Evolutionary conservation across 2,113 vertebrate species (phyloP).

Genomic region (Centropus bengalensis): DNA sequence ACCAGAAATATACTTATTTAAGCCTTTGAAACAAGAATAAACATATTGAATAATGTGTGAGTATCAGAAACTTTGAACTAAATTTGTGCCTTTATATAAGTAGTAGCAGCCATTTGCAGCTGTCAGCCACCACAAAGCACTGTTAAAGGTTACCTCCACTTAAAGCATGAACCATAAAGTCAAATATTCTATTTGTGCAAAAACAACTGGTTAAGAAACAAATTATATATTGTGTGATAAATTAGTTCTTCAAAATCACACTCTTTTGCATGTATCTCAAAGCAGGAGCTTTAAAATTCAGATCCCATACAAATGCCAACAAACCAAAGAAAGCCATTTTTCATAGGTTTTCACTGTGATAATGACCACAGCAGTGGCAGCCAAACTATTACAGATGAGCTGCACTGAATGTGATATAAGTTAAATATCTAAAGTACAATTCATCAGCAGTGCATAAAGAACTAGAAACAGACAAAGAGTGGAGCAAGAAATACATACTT

Average conservation of each 20-base stretch:
- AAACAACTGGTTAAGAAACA: constrained; percentile 65
- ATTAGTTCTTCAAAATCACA: constrained; percentile 71
- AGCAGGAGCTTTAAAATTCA: constrained; percentile 76
- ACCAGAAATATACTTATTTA: not conserved
- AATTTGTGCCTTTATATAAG: not conserved
- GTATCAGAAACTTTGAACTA: not conserved
- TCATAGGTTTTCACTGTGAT: constrained; percentile 64
- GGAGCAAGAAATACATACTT: constrained; percentile 39
- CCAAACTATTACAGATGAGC: constrained; percentile 49
- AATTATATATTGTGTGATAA: constrained; percentile 69
- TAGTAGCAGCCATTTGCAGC: not conserved
- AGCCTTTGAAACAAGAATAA: not conserved
- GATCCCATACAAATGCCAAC: constrained; percentile 64
- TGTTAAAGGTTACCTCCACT: constrained; percentile 38
- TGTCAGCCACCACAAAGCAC: not conserved
- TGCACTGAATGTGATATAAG: constrained; percentile 23
- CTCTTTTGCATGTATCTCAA: constrained; percentile 67
- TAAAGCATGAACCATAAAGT: constrained; percentile 43
- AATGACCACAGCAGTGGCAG: constrained; percentile 56
- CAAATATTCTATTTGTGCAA: constrained; percentile 39
- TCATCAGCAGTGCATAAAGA: constrained; percentile 37
- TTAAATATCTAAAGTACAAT: constrained; percentile 44
- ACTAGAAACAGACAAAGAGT: not conserved
- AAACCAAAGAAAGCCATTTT: constrained; percentile 54
- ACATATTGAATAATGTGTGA: not conserved